Evolutionary conservation across 2,888 invertebrate species (phyloP), one percentile per base, ranked within the genome.

Genomic region (Apamea epomidion): DNA sequence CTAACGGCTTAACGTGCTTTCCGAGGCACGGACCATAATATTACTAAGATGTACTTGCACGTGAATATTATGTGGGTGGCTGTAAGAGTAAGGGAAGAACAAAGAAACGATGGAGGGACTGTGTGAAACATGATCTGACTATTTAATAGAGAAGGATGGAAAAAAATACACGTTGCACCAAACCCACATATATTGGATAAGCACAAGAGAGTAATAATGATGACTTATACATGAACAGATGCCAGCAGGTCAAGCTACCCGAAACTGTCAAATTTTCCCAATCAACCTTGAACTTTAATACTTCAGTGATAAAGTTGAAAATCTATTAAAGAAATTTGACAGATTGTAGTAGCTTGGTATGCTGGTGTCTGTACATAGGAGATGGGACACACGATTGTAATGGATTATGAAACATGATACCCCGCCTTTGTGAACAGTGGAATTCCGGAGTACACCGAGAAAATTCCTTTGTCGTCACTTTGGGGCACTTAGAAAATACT

Each of bases 381-480:
- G 6, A 65, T 42, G 14, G 25, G 3, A 42, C 5, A 32, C 18
- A n/a, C 10, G 1, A 70, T 32, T 51, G 29, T 54, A 60, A 51
- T 37, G 32, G 29, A 60, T 71, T 81, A 83, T 67, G 21, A 42
- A 54, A 82, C 45, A 67, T 67, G 54, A 71, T 48, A 79, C 2
- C 7, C 32, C 2, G n/a, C 8, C 81, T 85, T 85, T 71, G 84
- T 76, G 62, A 54, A 54, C 68, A 83, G 45, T 42, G 14, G 71
- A 64, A 84, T 84, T 42, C 69, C 70, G n/a, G 2, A 71, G 29
- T 14, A 67, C 16, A 29, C 65, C 25, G 58, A 68, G 48, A 45
- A 75, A 74, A 77, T 82, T 71, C 58, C 86, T 82, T 76, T 77
- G 74, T 71, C 70, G 62, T 58, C 45, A 48, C 29, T 51, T 60